These are phyloP conservation scores for Cottoperca gobio DNA, from an alignment of 2,797 vertebrate species.

Conservation along the genomic window DNA sequence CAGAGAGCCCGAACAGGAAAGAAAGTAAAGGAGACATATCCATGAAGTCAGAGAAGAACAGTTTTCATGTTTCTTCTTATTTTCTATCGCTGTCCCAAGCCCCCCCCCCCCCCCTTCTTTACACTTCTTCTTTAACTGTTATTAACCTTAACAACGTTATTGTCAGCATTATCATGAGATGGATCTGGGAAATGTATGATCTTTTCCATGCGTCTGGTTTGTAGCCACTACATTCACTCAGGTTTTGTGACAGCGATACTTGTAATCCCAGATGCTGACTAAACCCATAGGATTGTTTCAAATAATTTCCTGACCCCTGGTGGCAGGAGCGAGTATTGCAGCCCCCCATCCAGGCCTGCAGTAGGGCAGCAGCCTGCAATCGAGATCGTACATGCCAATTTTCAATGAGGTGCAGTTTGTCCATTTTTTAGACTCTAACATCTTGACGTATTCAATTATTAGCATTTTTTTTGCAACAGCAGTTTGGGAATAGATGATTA, in stretches of 20 bases:
- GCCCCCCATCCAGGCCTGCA: neutral
- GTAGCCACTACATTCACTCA: neutral
- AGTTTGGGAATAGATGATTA: neutral
- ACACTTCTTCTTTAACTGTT: neutral
- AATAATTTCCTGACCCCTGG: slow-evolving; percentile 50
- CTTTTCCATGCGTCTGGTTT: neutral
- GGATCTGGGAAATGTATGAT: neutral
- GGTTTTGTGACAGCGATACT: neutral
- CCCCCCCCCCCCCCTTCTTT: neutral
- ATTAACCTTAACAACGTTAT: neutral
- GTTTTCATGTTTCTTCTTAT: neutral
- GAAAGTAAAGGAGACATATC: neutral
- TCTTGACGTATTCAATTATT: no score
- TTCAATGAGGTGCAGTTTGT: neutral
- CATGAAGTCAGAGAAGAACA: neutral
- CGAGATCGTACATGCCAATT: neutral
- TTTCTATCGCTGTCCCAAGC: neutral
- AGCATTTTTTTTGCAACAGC: no score
- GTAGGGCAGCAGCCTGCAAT: neutral
- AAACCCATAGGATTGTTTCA: neutral
- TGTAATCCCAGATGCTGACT: neutral
- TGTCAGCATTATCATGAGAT: neutral
- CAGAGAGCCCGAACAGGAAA: neutral
- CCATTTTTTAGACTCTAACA: no score
- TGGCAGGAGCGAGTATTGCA: slow-evolving; percentile 25